Evolutionary conservation across 2,113 vertebrate species (phyloP).

Genomic region (Aegithalos caudatus): DNA sequence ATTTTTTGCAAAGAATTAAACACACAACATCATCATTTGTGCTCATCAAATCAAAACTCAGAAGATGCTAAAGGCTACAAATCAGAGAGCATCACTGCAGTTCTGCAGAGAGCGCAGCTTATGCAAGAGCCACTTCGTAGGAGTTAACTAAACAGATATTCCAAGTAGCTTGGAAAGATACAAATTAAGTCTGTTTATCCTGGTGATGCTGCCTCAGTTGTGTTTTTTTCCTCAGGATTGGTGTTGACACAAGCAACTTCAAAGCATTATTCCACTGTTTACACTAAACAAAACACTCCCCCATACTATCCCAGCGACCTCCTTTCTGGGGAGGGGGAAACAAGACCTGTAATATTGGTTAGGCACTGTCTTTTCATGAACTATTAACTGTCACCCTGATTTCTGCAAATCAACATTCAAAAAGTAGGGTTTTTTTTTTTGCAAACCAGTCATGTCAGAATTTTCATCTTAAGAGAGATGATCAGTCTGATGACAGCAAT

Average conservation of each 20-base stretch:
- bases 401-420: not conserved
- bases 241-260: constrained; percentile 57
- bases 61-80: not conserved
- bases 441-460: not conserved
- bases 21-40: not conserved
- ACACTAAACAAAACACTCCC: constrained; percentile 50
- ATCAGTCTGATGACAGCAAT: not conserved
- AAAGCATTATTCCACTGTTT: constrained; percentile 52
- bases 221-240: not conserved
- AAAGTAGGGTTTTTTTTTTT: not conserved
- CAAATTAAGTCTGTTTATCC: constrained; percentile 24
- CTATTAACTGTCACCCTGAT: not conserved
- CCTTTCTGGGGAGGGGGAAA: not conserved
- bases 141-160: not conserved
- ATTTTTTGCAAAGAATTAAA: not conserved
- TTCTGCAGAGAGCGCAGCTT: not conserved
- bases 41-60: not conserved
- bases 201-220: not conserved
- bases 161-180: not conserved
- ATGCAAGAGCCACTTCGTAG: not conserved
- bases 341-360: constrained; percentile 5
- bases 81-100: not conserved
- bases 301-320: not conserved
- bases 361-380: not conserved
- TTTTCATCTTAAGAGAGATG: not conserved